These are phyloP conservation scores for Bombus difficillimus DNA, from an alignment of 1,140 invertebrate species.

Conservation along the genomic window DNA sequence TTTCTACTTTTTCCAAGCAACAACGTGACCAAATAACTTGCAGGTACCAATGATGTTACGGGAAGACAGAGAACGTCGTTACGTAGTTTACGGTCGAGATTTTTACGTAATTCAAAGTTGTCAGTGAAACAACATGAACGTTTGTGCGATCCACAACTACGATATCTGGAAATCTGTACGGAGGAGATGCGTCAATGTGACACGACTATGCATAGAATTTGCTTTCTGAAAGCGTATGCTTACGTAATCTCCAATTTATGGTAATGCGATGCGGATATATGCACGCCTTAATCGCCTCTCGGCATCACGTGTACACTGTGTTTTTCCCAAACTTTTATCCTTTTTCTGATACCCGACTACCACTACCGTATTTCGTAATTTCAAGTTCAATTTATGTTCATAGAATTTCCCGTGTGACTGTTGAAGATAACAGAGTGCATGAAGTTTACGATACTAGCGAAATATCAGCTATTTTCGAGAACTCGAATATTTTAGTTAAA, in stretches of 20 bases:
- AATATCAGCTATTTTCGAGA: background rate
- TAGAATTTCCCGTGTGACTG: background rate
- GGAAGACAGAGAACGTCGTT: background rate
- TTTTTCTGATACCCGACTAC: background rate
- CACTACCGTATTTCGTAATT: background rate
- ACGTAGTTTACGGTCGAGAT: background rate
- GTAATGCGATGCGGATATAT: constrained; percentile 37
- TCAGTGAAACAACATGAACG: constrained; percentile 1
- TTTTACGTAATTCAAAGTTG: background rate
- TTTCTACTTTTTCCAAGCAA: background rate
- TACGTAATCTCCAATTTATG: constrained; percentile 60
- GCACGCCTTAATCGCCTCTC: constrained; percentile 10
- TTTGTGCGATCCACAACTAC: constrained; percentile 16
- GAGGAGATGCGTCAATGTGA: background rate
- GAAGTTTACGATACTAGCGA: background rate
- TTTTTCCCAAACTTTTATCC: background rate
- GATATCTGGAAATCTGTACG: constrained; percentile 13
- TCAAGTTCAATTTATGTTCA: background rate
- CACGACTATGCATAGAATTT: constrained; percentile 45
- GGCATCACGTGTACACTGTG: no score
- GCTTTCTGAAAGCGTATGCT: constrained; percentile 40
- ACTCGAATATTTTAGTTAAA: background rate
- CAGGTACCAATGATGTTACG: background rate
- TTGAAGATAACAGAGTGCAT: no score
- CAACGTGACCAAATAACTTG: no score